Conservation (phyloP, 1,140 invertebrate genomes). For the Euglossa dilemma region DNA sequence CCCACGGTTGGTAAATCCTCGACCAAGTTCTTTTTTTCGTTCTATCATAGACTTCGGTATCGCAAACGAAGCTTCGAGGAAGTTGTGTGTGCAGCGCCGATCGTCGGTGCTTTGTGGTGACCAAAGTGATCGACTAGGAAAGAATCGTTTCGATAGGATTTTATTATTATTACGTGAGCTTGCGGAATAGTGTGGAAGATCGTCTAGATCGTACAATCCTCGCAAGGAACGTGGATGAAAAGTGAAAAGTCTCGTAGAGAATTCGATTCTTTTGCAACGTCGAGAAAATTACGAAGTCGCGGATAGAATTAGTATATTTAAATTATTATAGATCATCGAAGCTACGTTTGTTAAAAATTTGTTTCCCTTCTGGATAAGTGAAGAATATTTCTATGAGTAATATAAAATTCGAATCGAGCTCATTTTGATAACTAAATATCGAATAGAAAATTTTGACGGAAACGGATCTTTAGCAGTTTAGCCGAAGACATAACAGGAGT, state of each 20-base stretch:
- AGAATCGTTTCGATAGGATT: conserved; percentile 6
- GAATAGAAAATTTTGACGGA: neutral
- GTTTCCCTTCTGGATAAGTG: neutral
- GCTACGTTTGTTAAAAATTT: too few species aligned
- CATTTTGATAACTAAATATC: too few species aligned
- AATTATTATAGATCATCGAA: neutral
- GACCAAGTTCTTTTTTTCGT: too few species aligned
- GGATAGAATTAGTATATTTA: neutral
- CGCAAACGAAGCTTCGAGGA: neutral
- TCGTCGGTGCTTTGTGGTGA: conserved; percentile 32
- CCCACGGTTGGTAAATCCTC: conserved; percentile 75
- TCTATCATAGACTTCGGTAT: too few species aligned
- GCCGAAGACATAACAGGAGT: neutral
- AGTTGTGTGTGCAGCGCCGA: conserved; percentile 6
- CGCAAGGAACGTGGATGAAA: neutral
- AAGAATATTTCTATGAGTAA: neutral
- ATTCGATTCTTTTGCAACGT: neutral
- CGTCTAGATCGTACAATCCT: too few species aligned
- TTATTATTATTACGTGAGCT: neutral
- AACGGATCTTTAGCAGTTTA: neutral
- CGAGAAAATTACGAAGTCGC: neutral
- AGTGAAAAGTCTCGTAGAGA: neutral
- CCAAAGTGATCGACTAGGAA: conserved; percentile 1
- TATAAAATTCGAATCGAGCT: neutral
- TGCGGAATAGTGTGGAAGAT: conserved; percentile 4